Evolutionary conservation across 2,113 vertebrate species (phyloP).

Genomic region (Pterophyllum scalare): DNA sequence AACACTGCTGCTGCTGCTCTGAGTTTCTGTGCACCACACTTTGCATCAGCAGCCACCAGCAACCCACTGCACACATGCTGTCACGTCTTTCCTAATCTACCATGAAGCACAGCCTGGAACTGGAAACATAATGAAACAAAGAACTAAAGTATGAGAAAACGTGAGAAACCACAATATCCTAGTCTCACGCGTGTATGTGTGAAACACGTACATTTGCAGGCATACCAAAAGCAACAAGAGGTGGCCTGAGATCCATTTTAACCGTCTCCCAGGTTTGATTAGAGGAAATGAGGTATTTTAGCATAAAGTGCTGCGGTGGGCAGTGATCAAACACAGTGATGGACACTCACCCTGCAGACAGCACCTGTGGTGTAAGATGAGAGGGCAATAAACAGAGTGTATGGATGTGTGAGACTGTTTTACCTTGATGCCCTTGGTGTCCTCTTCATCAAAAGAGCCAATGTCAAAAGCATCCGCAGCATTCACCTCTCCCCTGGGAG

Average conservation of each 20-base stretch:
- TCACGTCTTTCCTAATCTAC: background rate
- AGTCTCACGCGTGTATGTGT: background rate
- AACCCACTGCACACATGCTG: background rate
- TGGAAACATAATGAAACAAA: background rate
- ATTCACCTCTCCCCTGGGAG: constrained; percentile 96
- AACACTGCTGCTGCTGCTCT: background rate
- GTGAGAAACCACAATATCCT: no score
- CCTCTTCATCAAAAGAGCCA: constrained; percentile 97
- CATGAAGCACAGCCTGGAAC: background rate
- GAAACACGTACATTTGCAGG: background rate
- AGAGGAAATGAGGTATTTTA: background rate
- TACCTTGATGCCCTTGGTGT: constrained; percentile 99
- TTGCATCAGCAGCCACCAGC: background rate
- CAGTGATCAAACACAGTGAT: background rate
- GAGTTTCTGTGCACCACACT: background rate
- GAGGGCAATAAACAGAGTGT: background rate
- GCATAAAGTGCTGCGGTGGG: background rate
- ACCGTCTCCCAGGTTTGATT: background rate
- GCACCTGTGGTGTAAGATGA: background rate
- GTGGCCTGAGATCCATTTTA: no score
- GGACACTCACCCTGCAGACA: background rate
- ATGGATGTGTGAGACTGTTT: background rate
- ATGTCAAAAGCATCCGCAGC: constrained; percentile 98
- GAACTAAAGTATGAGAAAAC: background rate
- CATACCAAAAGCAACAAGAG: background rate